Evolutionary conservation across 1,140 invertebrate species (phyloP), one percentile per base, ranked within the genome.

Genomic region (Cyphomyrmex costatus): DNA sequence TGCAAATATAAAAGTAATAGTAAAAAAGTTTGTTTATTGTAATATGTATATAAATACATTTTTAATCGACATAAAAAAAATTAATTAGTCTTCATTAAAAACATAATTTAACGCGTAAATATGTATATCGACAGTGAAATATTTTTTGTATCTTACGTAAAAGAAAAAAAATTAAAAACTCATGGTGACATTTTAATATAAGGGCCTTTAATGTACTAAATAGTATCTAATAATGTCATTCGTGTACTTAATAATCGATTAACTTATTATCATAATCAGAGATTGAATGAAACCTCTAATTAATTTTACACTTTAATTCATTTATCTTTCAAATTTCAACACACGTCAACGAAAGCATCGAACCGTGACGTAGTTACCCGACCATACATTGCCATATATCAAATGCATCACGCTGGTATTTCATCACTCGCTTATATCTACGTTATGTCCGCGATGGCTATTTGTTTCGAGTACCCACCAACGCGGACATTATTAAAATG

Each of bases 401-500:
- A 30, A 30, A 68, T 16, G 19, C 63, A 78, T 65, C 53, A 24
- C 24, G 16, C 14, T 86, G 65, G 68, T 36, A 70, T 27, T 79
- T 89, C 73, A 77, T 70, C 63, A 5, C 1, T 36, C 51, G 70
- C 70, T 80, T 78, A 85, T 73, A 89, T 85, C 53, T 49, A 49
- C 51, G 36, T 74, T 71, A 77, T 42, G 63, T 33, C 30, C 30
- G 10, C 58, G 70, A 83, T 80, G 85, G 61, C 83, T 63, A 90
- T 90, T 91, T 86, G 87, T 88, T 65, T 83, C 76, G 27, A 78
- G 79, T 24, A 53, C 61, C 8, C 63, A 49, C 56, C 82, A 56
- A 70, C 51, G 68, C 73, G 46, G 27, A 12, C 42, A 89, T 91
- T 91, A 91, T 90, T 88, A 89, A 86, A 91, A 91, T 85, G 79